A percentile compares a stretch with the other conserved stretches of the same genome.
These are phyloP conservation scores for Pelosia muscerda DNA, from an alignment of 2,888 invertebrate genomes.

Conservation along the genomic window DNA sequence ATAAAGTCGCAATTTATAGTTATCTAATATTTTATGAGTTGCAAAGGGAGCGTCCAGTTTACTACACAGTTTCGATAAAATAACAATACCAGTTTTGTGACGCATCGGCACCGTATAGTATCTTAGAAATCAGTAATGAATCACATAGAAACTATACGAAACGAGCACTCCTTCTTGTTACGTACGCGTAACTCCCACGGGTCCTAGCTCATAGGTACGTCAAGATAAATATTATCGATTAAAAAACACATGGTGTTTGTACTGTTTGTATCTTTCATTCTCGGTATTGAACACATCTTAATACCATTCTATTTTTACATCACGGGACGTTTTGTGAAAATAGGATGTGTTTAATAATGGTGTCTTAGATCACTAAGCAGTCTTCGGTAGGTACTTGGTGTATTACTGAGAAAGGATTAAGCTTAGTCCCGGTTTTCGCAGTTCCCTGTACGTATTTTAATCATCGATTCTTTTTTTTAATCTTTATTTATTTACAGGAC, in stretches of 20 bases:
- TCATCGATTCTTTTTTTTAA: no score
- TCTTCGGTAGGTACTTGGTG: no score
- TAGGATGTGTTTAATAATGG: no score
- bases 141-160: not conserved
- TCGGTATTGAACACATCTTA: not conserved
- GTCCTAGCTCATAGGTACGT: not conserved
- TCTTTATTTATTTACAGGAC: no score
- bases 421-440: no score
- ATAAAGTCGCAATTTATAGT: not conserved
- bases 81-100: not conserved
- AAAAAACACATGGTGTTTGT: not conserved
- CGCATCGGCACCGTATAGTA: not conserved
- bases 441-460: no score
- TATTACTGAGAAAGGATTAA: no score
- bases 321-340: no score
- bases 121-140: conserved; percentile 1
- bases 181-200: not conserved
- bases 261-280: not conserved
- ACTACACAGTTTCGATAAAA: not conserved
- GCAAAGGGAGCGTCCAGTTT: not conserved
- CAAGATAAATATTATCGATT: not conserved
- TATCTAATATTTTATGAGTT: no score
- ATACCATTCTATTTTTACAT: not conserved
- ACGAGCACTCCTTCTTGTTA: not conserved
- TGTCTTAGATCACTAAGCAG: no score